Evolutionary conservation across 64 coral and sea anemone species (phyloP).

Genomic region (Porites lutea): DNA sequence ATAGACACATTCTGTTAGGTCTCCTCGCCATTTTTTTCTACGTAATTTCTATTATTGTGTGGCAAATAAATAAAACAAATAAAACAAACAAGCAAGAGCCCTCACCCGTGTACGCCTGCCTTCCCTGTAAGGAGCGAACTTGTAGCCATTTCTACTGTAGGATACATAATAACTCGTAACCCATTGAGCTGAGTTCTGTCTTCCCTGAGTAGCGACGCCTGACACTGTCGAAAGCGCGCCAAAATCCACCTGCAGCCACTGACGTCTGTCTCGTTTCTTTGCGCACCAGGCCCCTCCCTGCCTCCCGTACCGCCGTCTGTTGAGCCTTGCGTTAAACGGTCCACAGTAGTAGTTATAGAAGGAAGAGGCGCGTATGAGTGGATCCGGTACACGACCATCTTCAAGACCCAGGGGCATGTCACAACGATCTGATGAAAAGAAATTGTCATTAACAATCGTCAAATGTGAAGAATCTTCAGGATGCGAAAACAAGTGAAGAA

Average conservation of each 20-base stretch:
- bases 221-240: conserved; percentile 70
- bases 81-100: neutral
- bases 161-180: conserved; percentile 83
- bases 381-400: conserved; percentile 56
- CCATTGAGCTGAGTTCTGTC: conserved; percentile 84
- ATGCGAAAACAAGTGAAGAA: too few species aligned
- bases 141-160: conserved; percentile 79
- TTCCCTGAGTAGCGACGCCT: conserved; percentile 79
- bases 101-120: conserved; percentile 45
- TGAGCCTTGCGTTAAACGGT: conserved; percentile 49
- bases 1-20: too few species aligned
- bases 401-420: conserved; percentile 69
- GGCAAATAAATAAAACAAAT: neutral
- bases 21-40: too few species aligned
- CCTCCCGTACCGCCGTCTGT: conserved; percentile 24
- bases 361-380: conserved; percentile 36
- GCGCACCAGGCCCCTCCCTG: conserved; percentile 68
- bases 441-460: neutral
- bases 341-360: conserved; percentile 36
- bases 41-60: too few species aligned
- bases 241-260: conserved; percentile 90
- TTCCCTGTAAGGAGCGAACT: conserved; percentile 68
- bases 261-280: conserved; percentile 39
- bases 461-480: neutral
- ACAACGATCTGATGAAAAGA: conserved; percentile 51